These are phyloP conservation scores for Acleris holmiana DNA, from an alignment of 2,888 invertebrate species.

Conservation along the genomic window DNA sequence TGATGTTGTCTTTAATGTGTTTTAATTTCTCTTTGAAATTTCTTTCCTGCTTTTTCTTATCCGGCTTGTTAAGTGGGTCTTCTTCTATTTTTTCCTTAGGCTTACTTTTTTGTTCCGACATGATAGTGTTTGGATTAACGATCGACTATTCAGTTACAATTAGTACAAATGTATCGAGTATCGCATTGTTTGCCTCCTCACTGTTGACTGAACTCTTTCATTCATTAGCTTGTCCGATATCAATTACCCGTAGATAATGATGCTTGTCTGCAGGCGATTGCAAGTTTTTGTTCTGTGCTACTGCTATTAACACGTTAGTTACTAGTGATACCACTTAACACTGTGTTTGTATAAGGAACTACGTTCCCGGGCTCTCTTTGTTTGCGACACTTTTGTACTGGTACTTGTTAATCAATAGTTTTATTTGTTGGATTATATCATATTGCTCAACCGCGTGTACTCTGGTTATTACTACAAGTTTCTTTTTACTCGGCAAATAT, in stretches of 20 bases:
- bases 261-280: constrained; percentile 44
- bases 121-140: constrained; percentile 43
- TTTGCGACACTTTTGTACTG: constrained; percentile 15
- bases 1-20: constrained; percentile 84
- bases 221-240: constrained; percentile 73
- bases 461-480: background rate
- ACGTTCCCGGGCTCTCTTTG: constrained; percentile 7
- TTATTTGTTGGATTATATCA: background rate
- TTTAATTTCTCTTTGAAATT: constrained; percentile 62
- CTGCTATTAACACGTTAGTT: constrained; percentile 19
- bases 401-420: background rate
- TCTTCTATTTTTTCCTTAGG: constrained; percentile 60
- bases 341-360: constrained; percentile 3
- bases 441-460: background rate
- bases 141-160: background rate
- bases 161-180: constrained; percentile 31
- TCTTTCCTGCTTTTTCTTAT: constrained; percentile 50
- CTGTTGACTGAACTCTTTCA: constrained; percentile 48
- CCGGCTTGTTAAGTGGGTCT: constrained; percentile 66
- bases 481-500: background rate
- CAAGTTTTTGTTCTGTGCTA: constrained; percentile 44
- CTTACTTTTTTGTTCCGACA: constrained; percentile 65
- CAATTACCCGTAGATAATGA: constrained; percentile 74
- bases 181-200: constrained; percentile 63
- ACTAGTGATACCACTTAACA: constrained; percentile 18